Conservation (phyloP, 2,888 invertebrate genomes). For the Drosophila koepferae region DNA sequence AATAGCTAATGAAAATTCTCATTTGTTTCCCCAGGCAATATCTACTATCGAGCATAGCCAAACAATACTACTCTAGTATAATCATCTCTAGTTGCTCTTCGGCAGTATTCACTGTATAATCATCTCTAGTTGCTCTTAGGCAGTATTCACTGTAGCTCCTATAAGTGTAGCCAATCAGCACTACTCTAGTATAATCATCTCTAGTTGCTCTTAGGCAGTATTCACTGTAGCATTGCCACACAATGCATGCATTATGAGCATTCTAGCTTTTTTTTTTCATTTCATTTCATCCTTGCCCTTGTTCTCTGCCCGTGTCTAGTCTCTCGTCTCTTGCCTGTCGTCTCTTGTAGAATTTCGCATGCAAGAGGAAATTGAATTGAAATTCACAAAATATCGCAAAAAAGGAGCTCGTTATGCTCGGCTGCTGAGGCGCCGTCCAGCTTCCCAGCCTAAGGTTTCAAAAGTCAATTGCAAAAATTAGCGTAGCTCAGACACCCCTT, state of each 20-base stretch:
- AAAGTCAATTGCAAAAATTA: constrained; percentile 73
- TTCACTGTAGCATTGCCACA: constrained; percentile 42
- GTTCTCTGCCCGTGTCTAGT: constrained; percentile 35
- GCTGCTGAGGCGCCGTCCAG: constrained; percentile 63
- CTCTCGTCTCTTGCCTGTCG: constrained; percentile 3
- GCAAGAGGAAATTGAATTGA: constrained; percentile 82
- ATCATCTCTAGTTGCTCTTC: neutral
- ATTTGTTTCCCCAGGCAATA: no score
- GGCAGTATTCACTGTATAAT: constrained; percentile 44
- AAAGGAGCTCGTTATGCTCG: constrained; percentile 83
- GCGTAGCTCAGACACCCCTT: constrained; percentile 60
- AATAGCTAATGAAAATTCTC: neutral
- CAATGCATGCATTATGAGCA: constrained; percentile 48
- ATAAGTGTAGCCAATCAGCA: no score
- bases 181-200: neutral
- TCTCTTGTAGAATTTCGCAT: constrained; percentile 60
- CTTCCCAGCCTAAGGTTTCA: constrained; percentile 37
- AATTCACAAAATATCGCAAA: constrained; percentile 76
- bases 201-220: constrained; percentile 1
- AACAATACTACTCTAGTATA: no score
- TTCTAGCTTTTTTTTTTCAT: constrained; percentile 38
- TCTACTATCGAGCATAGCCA: no score
- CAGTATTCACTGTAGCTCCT: constrained; percentile 44
- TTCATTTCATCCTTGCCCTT: constrained; percentile 5
- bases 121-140: neutral